Conservation (phyloP, 1,140 invertebrate species). For the Drosophila fuyamai region DNA sequence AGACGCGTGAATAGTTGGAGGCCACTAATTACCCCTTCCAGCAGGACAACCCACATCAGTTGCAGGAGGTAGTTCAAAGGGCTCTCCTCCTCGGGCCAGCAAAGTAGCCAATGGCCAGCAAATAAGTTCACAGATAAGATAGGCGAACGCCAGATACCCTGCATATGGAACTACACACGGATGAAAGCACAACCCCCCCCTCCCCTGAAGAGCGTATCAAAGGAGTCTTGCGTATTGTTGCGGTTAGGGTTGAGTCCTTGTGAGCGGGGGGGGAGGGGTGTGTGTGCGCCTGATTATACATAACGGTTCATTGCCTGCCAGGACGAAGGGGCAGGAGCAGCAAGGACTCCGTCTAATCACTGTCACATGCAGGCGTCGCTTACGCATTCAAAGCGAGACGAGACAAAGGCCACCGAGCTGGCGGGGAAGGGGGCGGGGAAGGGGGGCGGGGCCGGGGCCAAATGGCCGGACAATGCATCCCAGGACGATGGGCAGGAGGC, state of each 20-base stretch:
- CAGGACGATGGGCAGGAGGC: conserved; percentile 6
- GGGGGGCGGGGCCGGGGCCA: too few species aligned
- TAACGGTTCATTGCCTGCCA: conserved; percentile 72
- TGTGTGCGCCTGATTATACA: conserved; percentile 54
- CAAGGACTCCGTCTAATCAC: conserved; percentile 79
- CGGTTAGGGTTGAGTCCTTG: conserved; percentile 14
- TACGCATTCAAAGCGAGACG: conserved; percentile 72
- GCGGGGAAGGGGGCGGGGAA: neutral
- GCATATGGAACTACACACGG: neutral
- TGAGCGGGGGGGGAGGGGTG: neutral
- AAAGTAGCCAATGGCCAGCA: conserved; percentile 68
- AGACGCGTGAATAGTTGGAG: conserved; percentile 39
- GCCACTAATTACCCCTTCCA: conserved; percentile 42
- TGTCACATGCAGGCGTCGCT: conserved; percentile 81
- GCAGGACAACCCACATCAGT: conserved; percentile 59
- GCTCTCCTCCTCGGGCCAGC: conserved; percentile 15
- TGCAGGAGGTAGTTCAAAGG: conserved; percentile 66
- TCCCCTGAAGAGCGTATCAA: neutral
- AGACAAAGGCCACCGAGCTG: conserved; percentile 53
- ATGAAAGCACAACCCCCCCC: neutral
- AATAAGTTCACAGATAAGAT: conserved; percentile 22
- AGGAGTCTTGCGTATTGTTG: conserved; percentile 6
- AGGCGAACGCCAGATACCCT: conserved; percentile 20
- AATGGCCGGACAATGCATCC: conserved; percentile 30
- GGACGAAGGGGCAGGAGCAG: conserved; percentile 14